These are phyloP conservation scores for Harmothoe impar DNA, from an alignment of 2,888 invertebrate species.

Conservation along the genomic window DNA sequence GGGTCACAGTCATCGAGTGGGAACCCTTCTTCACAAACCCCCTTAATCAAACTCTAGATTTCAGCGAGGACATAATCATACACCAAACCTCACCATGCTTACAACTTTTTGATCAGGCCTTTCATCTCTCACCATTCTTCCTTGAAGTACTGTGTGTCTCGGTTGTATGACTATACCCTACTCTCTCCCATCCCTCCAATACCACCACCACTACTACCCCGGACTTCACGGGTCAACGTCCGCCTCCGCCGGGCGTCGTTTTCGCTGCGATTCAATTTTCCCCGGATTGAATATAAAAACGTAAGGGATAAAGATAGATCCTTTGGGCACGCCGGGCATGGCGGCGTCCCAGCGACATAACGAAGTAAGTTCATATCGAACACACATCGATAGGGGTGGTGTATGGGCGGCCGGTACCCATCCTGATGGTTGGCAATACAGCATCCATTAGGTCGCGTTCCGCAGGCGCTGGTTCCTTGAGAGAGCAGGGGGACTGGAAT, in stretches of 20 bases:
- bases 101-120: no score
- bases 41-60: no score
- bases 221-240: not conserved
- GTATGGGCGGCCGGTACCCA: not conserved
- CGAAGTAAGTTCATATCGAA: constrained; percentile 50
- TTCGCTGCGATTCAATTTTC: constrained; percentile 1
- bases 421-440: not conserved
- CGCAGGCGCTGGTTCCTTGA: not conserved
- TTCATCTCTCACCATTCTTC: no score
- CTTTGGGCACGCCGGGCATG: not conserved
- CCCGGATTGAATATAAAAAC: constrained; percentile 5
- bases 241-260: not conserved
- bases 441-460: constrained; percentile 5
- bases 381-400: constrained; percentile 20
- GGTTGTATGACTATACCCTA: no score
- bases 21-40: no score
- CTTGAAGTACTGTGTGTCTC: no score
- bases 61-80: no score
- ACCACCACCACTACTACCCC: no score
- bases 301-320: constrained; percentile 20
- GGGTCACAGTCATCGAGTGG: no score
- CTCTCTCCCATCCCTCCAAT: no score
- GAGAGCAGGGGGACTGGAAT: not conserved
- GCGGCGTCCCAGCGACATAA: not conserved
- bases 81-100: no score